These are phyloP conservation scores for Dinomys branickii DNA, from an alignment of 2,113 vertebrate genomes.

Conservation along the genomic window DNA sequence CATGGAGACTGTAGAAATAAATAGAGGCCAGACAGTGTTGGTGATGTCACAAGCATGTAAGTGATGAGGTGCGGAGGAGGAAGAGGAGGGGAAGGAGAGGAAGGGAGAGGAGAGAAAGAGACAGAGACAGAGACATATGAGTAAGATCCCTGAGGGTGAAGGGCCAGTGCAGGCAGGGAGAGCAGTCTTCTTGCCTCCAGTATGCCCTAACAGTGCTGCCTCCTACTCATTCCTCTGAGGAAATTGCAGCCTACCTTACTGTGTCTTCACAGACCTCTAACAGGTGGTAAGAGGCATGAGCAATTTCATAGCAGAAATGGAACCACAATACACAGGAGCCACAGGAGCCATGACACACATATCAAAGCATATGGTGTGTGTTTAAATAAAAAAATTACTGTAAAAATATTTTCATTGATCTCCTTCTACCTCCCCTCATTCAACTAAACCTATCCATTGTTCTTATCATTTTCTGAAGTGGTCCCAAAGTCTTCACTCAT, in stretches of 20 bases:
- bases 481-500: not conserved
- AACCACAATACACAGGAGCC: not conserved
- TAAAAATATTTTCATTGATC: not conserved
- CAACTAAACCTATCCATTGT: not conserved
- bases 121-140: not conserved
- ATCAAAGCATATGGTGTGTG: not conserved
- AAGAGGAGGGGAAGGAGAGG: accelerated
- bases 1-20: constrained; percentile 70
- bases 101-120: not conserved
- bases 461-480: not conserved
- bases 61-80: not conserved
- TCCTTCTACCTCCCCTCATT: not conserved
- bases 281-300: not conserved
- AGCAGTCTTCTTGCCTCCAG: not conserved
- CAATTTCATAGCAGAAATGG: not conserved
- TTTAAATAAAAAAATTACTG: not conserved
- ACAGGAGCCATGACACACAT: not conserved
- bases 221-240: not conserved
- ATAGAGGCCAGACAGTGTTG: not conserved
- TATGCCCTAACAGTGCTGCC: too few relatives aligned
- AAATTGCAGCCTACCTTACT: not conserved
- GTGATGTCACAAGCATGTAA: not conserved
- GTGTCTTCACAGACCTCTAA: not conserved
- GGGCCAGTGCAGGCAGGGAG: not conserved
- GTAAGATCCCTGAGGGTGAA: not conserved